These are phyloP conservation scores for Teleogryllus occipitalis DNA, from an alignment of 1,140 invertebrate species.

Conservation along the genomic window DNA sequence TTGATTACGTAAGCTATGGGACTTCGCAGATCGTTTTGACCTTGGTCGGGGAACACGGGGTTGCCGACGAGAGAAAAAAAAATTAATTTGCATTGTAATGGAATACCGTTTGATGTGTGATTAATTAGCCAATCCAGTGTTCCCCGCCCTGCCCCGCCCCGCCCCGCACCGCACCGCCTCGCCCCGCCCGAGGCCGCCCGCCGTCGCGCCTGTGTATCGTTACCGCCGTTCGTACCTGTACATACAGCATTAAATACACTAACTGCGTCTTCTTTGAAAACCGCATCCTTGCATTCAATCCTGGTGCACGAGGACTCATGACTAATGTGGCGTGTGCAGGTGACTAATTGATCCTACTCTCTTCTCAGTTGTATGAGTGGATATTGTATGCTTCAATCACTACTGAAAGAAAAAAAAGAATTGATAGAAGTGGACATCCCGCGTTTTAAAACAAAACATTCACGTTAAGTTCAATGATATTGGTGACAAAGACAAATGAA, in stretches of 20 bases:
- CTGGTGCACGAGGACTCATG: not conserved
- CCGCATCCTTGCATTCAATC: not conserved
- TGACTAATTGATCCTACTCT: no score
- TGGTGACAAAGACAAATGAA: no score
- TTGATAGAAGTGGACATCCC: no score
- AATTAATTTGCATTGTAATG: slow-evolving; percentile 2
- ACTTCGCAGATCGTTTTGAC: not conserved
- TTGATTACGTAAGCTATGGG: not conserved
- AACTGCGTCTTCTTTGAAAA: not conserved
- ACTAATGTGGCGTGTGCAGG: no score
- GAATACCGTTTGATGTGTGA: not conserved
- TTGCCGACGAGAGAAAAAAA: not conserved
- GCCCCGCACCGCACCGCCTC: not conserved
- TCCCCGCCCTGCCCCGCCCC: not conserved
- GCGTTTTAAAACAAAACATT: no score
- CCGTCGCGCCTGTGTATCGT: not conserved
- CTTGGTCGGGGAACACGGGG: not conserved
- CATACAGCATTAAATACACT: slow-evolving; percentile 5
- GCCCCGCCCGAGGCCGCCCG: not conserved
- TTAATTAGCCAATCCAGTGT: not conserved
- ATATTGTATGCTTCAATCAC: no score
- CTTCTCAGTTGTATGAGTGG: no score
- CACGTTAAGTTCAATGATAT: no score
- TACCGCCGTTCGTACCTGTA: slow-evolving; percentile 3
- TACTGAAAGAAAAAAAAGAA: no score